A percentile compares a stretch with the other conserved stretches of the same genome.
These are phyloP conservation scores for Lasioglossum vierecki DNA, from an alignment of 2,888 invertebrate species.

Conservation along the genomic window DNA sequence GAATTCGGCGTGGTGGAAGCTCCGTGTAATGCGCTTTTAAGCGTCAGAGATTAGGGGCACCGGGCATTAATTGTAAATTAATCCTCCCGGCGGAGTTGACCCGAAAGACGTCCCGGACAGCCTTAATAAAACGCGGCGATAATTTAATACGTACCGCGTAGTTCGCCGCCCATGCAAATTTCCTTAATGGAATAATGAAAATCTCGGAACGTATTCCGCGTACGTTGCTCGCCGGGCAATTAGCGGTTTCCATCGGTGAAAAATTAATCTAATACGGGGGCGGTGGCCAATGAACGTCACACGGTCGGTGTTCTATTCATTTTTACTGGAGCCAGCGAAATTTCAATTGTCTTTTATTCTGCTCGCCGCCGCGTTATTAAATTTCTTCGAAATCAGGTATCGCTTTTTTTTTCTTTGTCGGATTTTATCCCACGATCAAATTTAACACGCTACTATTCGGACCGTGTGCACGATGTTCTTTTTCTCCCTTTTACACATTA, in stretches of 20 bases:
- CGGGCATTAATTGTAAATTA: constrained; percentile 50
- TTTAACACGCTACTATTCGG: background rate
- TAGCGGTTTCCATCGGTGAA: constrained; percentile 43
- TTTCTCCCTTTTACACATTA: background rate
- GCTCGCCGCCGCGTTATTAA: background rate
- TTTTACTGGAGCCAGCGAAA: background rate
- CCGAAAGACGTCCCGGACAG: constrained; percentile 38
- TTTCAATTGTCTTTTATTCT: constrained; percentile 7
- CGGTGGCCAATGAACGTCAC: constrained; percentile 7
- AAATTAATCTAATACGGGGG: constrained; percentile 49
- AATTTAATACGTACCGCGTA: constrained; percentile 44
- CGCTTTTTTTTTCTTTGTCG: background rate
- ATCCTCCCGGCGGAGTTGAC: constrained; percentile 39
- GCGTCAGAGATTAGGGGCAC: constrained; percentile 34
- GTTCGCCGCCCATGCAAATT: constrained; percentile 38
- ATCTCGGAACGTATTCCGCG: constrained; percentile 30
- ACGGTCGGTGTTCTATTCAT: constrained; percentile 19
- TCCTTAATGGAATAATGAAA: constrained; percentile 54
- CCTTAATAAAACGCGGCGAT: constrained; percentile 41
- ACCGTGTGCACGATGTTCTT: background rate
- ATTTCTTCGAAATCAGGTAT: background rate
- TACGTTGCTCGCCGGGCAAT: constrained; percentile 34
- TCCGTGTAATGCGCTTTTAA: constrained; percentile 42
- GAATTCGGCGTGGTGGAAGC: constrained; percentile 21
- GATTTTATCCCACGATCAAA: background rate